Percentiles rank a stretch among this genome's conserved stretches.
phyloP scores from a whole-genome alignment of 2,113 vertebrate species.

The Vimba vimba region DNA sequence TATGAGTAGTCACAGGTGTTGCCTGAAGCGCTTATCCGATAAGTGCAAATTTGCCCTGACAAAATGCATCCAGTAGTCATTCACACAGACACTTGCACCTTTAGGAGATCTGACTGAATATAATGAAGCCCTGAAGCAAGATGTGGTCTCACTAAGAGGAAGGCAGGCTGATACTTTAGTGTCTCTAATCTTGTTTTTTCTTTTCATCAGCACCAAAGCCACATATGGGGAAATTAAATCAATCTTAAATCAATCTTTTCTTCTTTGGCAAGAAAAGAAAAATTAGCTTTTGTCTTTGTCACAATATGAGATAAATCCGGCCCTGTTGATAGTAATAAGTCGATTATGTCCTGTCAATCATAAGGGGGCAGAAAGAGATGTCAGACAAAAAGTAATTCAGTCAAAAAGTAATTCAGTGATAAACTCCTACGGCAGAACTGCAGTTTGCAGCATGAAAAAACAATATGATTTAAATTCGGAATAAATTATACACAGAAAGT shows the following conservation, averaged over 20 bases:
- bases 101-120: neutral
- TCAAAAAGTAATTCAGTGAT: neutral
- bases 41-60: neutral
- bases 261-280: neutral
- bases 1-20: neutral
- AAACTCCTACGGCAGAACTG: neutral
- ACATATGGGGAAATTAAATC: neutral
- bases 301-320: no score
- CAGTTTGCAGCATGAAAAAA: neutral
- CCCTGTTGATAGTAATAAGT: no score
- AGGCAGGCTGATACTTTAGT: neutral
- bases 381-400: no score
- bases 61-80: neutral
- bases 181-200: slow-evolving; percentile 9
- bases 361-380: no score
- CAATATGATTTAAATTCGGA: neutral
- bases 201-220: neutral
- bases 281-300: neutral
- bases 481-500: neutral
- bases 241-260: neutral
- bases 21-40: neutral
- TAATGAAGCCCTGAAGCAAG: neutral
- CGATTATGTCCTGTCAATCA: neutral
- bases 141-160: neutral
- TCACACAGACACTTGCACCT: neutral